Conservation (phyloP, 2,113 vertebrate genomes). For the Brachirus orientalis region DNA sequence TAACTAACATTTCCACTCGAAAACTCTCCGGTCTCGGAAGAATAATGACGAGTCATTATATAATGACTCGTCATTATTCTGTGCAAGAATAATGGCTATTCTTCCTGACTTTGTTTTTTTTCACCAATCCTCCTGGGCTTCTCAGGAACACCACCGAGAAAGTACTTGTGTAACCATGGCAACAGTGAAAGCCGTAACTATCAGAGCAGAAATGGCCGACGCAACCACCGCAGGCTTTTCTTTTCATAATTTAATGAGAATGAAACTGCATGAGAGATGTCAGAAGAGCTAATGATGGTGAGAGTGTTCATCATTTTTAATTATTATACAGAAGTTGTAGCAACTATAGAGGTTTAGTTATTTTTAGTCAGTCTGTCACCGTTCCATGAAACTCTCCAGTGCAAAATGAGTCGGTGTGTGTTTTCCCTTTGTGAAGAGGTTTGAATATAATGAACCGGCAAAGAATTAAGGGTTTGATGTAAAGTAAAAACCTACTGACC, state of each 20-base stretch:
- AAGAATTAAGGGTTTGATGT: constrained; percentile 8
- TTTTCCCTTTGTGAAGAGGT: constrained; percentile 32
- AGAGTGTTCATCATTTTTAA: not conserved
- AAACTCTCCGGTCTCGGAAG: no score
- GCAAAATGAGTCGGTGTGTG: constrained; percentile 8
- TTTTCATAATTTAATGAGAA: constrained; percentile 39
- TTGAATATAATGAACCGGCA: not conserved
- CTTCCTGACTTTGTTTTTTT: not conserved
- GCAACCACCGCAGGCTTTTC: not conserved
- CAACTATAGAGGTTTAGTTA: not conserved
- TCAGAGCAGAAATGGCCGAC: not conserved
- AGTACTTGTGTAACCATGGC: constrained; percentile 6
- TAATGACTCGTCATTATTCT: not conserved
- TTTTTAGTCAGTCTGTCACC: constrained; percentile 21
- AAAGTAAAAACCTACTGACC: not conserved
- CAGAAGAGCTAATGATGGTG: constrained; percentile 30
- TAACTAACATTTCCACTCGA: no score
- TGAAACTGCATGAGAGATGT: constrained; percentile 15
- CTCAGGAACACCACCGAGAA: constrained; percentile 3
- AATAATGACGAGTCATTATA: no score
- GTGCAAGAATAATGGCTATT: no score
- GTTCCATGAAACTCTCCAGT: constrained; percentile 3
- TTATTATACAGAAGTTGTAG: constrained; percentile 2
- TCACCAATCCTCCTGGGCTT: not conserved
- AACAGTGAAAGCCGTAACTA: constrained; percentile 15